Conservation (phyloP, 2,888 invertebrate species). For the Calliphora vomitoria region DNA sequence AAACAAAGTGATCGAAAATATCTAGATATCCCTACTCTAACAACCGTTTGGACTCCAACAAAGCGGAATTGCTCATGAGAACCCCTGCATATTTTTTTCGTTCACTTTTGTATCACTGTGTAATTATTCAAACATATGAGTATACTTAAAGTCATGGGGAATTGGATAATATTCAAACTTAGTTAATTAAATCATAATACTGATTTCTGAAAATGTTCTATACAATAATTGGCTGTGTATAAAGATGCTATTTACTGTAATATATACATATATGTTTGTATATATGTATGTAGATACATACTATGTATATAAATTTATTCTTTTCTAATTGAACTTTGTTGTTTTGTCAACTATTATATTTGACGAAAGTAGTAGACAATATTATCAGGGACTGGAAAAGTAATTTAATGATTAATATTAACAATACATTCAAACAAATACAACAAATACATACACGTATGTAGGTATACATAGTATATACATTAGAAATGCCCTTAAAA, state of each 20-base stretch:
- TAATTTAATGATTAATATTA: slow-evolving; percentile 17
- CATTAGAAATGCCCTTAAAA: no score
- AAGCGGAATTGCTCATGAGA: no score
- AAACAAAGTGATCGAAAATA: no score
- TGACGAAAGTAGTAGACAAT: not conserved
- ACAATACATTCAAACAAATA: no score
- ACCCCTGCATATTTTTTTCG: no score
- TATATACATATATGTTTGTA: not conserved
- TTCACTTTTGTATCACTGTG: no score
- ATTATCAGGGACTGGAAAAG: not conserved
- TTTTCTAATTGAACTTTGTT: slow-evolving; percentile 23
- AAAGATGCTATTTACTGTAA: not conserved
- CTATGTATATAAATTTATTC: not conserved
- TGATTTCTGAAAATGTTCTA: not conserved
- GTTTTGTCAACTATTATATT: slow-evolving; percentile 5
- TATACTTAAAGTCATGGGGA: not conserved
- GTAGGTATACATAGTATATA: no score
- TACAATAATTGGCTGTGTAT: not conserved
- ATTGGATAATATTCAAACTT: not conserved
- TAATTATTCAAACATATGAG: not conserved
- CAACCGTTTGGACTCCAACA: no score
- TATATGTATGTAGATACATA: not conserved
- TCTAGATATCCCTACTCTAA: no score
- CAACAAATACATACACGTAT: no score
- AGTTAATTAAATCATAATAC: slow-evolving; percentile 30